Percentiles rank a stretch among this genome's conserved stretches.
Evolutionary conservation across 2,888 invertebrate genomes (phyloP).

Genomic region (Dolichopus griseipennis): DNA sequence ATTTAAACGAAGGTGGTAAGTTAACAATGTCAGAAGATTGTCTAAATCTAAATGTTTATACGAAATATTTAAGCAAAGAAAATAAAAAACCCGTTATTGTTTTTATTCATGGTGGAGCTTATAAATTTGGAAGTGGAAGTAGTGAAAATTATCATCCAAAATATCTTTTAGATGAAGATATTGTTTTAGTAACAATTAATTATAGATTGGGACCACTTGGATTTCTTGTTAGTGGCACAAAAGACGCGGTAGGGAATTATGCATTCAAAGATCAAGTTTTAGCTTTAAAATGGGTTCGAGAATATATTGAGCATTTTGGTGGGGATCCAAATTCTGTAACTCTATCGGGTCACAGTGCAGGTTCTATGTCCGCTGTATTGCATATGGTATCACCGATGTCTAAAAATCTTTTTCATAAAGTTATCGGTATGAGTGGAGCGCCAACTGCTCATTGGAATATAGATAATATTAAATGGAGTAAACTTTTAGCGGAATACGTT

Average conservation of each 20-base stretch:
- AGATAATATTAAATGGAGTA: constrained; percentile 46
- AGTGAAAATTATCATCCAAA: constrained; percentile 28
- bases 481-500: constrained; percentile 50
- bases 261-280: constrained; percentile 60
- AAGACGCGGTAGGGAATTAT: constrained; percentile 55
- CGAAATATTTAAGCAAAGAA: constrained; percentile 21
- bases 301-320: constrained; percentile 55
- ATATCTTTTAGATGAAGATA: constrained; percentile 33
- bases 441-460: constrained; percentile 46
- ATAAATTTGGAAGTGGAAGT: constrained; percentile 27
- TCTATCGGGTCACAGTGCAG: constrained; percentile 51
- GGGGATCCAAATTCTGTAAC: constrained; percentile 57
- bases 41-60: constrained; percentile 55
- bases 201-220: constrained; percentile 43
- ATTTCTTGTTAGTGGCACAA: constrained; percentile 52
- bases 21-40: constrained; percentile 52
- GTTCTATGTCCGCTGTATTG: constrained; percentile 44
- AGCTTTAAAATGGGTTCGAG: constrained; percentile 54
- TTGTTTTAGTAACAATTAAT: constrained; percentile 36
- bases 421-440: constrained; percentile 58
- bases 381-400: constrained; percentile 56
- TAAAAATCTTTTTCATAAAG: constrained; percentile 57
- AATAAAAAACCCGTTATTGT: constrained; percentile 22
- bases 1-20: not conserved
- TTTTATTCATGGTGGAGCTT: constrained; percentile 35